Conservation (phyloP, 2,888 invertebrate genomes). For the Dyspetes luteomarginatus region DNA sequence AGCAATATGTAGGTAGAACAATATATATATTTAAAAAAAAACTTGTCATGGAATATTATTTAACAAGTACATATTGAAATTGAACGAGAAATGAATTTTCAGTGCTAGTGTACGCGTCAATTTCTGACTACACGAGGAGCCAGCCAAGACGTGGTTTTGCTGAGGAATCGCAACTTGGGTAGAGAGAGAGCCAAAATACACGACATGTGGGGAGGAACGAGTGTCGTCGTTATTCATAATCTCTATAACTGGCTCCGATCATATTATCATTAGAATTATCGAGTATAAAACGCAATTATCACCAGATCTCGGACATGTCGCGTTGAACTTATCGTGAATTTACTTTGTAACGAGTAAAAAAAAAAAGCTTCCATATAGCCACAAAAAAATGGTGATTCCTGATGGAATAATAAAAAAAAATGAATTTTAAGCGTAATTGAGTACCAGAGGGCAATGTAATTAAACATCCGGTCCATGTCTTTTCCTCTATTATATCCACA, state of each 20-base stretch:
- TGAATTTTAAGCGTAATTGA: no score
- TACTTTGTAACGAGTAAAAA: background rate
- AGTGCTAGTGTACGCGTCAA: constrained; percentile 82
- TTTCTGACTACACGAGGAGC: constrained; percentile 85
- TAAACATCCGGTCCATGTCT: no score
- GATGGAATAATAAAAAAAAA: no score
- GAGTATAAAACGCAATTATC: constrained; percentile 14
- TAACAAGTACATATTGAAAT: constrained; percentile 18
- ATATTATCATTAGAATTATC: constrained; percentile 17
- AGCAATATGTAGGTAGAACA: constrained; percentile 83
- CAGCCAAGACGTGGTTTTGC: constrained; percentile 85
- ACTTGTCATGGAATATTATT: background rate
- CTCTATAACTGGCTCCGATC: constrained; percentile 76
- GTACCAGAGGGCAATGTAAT: no score
- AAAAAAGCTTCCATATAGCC: background rate
- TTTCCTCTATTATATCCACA: no score
- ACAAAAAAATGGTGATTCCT: no score
- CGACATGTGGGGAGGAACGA: constrained; percentile 32
- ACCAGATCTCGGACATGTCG: constrained; percentile 1
- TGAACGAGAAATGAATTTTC: constrained; percentile 24
- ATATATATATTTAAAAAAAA: background rate
- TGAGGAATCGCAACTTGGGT: constrained; percentile 72
- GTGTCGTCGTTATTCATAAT: constrained; percentile 71
- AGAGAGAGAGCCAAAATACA: constrained; percentile 50
- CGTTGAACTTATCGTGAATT: background rate